These are phyloP conservation scores for Byasa hedistus DNA, from an alignment of 2,888 invertebrate genomes.

Conservation along the genomic window DNA sequence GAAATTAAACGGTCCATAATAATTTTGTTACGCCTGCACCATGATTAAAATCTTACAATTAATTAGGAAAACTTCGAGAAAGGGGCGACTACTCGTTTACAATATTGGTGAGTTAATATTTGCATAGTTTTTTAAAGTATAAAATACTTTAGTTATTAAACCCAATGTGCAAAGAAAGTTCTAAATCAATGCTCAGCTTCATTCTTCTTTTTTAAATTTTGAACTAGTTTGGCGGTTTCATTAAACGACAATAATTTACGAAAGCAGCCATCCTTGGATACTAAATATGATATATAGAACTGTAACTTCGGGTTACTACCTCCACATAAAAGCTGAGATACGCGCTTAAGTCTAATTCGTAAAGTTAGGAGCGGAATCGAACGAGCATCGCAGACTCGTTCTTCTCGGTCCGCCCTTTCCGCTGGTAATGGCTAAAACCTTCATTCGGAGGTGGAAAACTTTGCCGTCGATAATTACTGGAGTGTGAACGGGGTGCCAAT, in stretches of 20 bases:
- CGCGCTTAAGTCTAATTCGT: slow-evolving; percentile 29
- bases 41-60: slow-evolving; percentile 77
- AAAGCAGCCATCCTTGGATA: slow-evolving; percentile 8
- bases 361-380: slow-evolving; percentile 38
- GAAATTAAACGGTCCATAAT: slow-evolving; percentile 78
- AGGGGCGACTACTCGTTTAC: slow-evolving; percentile 32
- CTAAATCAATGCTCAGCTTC: no score
- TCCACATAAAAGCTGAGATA: slow-evolving; percentile 28
- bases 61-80: slow-evolving; percentile 71
- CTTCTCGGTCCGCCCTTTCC: slow-evolving; percentile 40
- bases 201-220: no score
- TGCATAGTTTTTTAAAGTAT: neutral
- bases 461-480: slow-evolving; percentile 65
- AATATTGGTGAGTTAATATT: slow-evolving; percentile 14
- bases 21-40: slow-evolving; percentile 72
- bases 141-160: no score
- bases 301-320: slow-evolving; percentile 10
- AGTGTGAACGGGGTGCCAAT: slow-evolving; percentile 63
- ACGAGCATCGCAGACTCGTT: slow-evolving; percentile 34
- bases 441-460: slow-evolving; percentile 61
- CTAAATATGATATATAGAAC: slow-evolving; percentile 20
- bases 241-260: slow-evolving; percentile 5
- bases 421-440: slow-evolving; percentile 55
- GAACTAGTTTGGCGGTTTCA: neutral
- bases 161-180: no score